Percentiles rank a stretch among this genome's conserved stretches.
These are phyloP conservation scores for Drepanosiphum platanoidis DNA, from an alignment of 2,888 invertebrate species.

Conservation along the genomic window DNA sequence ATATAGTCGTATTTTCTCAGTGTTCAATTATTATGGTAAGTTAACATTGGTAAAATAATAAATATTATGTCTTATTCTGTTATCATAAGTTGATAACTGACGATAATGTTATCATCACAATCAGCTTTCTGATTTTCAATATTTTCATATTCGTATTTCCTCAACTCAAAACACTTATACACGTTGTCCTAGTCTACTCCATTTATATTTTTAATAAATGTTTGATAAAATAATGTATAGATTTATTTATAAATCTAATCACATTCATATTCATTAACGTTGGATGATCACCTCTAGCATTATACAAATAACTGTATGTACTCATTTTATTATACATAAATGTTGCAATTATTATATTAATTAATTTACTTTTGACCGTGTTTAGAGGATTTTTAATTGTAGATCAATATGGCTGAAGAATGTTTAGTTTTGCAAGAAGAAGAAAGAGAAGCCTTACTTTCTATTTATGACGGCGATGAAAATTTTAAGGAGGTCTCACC, in stretches of 20 bases:
- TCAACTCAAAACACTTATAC: too few relatives aligned
- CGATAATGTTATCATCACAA: too few relatives aligned
- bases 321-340: background rate
- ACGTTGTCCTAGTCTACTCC: too few relatives aligned
- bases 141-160: too few relatives aligned
- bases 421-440: conserved; percentile 81
- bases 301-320: background rate
- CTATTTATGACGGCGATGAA: conserved; percentile 93
- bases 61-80: too few relatives aligned
- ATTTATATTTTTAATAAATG: too few relatives aligned
- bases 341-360: background rate
- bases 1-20: too few relatives aligned
- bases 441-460: conserved; percentile 88
- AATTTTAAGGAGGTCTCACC: conserved; percentile 83
- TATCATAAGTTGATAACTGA: too few relatives aligned
- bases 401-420: conserved; percentile 68
- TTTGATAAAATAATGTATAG: too few relatives aligned
- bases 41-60: too few relatives aligned
- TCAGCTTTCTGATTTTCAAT: too few relatives aligned
- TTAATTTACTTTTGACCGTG: background rate
- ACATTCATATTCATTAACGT: background rate
- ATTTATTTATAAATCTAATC: background rate
- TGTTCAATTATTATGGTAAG: too few relatives aligned
- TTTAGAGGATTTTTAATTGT: background rate
- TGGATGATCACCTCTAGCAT: background rate